Evolutionary conservation across 2,797 vertebrate species (phyloP), one percentile per base, ranked within the genome.

Genomic region (Peromyscus eremicus): DNA sequence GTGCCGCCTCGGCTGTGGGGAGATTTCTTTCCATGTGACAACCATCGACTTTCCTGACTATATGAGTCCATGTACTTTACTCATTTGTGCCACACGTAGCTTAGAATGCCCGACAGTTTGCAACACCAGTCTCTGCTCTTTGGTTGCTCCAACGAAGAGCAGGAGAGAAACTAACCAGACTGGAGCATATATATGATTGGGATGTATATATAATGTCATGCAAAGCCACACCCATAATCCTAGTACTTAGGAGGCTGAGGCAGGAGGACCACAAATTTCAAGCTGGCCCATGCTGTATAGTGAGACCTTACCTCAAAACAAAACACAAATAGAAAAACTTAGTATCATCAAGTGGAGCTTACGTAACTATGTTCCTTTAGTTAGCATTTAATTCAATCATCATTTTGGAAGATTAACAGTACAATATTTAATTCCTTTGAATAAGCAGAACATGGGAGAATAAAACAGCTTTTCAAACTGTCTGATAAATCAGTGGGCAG

Each of bases 371-470:
- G 23, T 66, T 84, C 19, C 73, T 81, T 95, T 73, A 90, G 40
- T 68, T 27, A 93, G 21, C 87, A 37, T 90, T 80, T 87, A 77
- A 73, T 88, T 70, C 32, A 75, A 11, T 75, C 62, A 57, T 55
- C 86, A 43, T 66, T 55, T 82, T 57, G 94, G 40, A 75, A 95
- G 94, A 95, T 85, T 89, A 82, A 6, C 25, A 40, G n/a, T 68
- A 17, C 17, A n/a, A 71, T 73, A 81, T 97, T 95, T 96, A 87
- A 87, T 66, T 86, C 93, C 7, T 32, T 77, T 29, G 8, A 21
- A 55, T 68, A 90, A 16, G 71, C 95, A 75, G 52, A 88, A 80
- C 37, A 88, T 62, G 49, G 60, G 92, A 96, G 37, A 85, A 92
- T 46, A 73, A 93, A 84, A 81, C 76, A 27, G 77, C 43, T 91